Evolutionary conservation across 1,140 invertebrate species (phyloP), one percentile per base, ranked within the genome.

Genomic region (Globodera rostochiensis): DNA sequence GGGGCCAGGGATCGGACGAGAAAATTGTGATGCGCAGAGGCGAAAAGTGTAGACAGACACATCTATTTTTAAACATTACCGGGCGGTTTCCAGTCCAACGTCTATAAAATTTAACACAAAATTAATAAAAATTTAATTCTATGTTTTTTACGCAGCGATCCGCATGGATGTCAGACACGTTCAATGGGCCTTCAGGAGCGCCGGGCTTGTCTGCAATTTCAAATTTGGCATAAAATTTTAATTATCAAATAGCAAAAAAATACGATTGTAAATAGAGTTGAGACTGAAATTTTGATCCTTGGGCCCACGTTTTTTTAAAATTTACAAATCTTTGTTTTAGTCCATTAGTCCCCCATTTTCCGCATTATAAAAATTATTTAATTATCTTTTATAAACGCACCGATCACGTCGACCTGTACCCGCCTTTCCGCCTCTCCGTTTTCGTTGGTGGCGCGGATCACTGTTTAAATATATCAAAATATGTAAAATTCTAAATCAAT

Each of bases 381-480:
- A 25, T 2, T 36, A 36, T 36, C 2, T 36, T 36, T 36, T 8
- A 49, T 69, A 67, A 64, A 49, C 85, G 90, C 90, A 94, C 94
- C 95, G 64, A 97, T 92, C 79, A 99, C 94, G 85, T 94, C 94
- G 46, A 99, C 94, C 91, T 98, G 95, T 15, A 99, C 94, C 6
- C 94, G 94, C 74, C 95, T 96, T 90, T 97, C 95, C 90, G 98
- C 96, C 64, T 94, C 92, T 13, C 97, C 97, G 80, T 95, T 95
- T 53, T 93, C 93, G 88, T 99, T 99, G 82, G 95, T 94, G 15
- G 96, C 96, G 85, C 93, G 94, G 53, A 98, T 78, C 93, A 1
- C 93, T 64, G 6, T 53, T 53, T 53, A 53, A 53, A 11, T 53
- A 36, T 36, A 36, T 2, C 36, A 36, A 36, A 36, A 36, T 53